phyloP scores from a whole-genome alignment of 2,113 vertebrate genomes.

The Calcarius ornatus region DNA sequence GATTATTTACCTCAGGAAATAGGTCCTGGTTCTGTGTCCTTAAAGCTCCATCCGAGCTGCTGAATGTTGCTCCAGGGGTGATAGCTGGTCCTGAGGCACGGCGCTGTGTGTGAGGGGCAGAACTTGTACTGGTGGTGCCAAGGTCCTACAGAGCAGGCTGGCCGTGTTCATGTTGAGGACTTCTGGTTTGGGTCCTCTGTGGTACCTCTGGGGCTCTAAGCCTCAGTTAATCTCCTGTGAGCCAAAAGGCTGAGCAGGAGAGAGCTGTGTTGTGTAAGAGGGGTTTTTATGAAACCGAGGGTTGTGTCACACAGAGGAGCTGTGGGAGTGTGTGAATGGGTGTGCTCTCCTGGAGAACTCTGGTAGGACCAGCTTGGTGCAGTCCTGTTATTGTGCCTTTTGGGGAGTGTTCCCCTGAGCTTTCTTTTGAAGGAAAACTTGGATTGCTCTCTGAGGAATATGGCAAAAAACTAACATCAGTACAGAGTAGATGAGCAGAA shows the following conservation, averaged over 20 bases:
- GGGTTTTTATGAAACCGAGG: background rate
- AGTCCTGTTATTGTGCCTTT: background rate
- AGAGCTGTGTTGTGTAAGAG: background rate
- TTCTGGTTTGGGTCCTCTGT: background rate
- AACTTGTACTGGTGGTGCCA: background rate
- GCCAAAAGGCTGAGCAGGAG: background rate
- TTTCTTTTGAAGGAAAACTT: background rate
- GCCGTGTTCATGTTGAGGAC: rapidly evolving
- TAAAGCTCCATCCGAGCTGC: background rate
- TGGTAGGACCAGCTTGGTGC: background rate
- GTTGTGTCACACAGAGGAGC: background rate
- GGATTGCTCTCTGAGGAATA: rapidly evolving
- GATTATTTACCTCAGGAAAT: background rate
- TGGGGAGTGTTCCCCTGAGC: background rate
- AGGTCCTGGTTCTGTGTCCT: background rate
- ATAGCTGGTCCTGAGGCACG: background rate
- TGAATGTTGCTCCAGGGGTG: background rate
- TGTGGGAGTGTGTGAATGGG: background rate
- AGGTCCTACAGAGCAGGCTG: background rate
- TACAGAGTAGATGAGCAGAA: background rate
- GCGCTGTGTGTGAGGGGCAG: background rate
- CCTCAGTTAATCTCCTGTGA: background rate
- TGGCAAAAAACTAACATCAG: background rate
- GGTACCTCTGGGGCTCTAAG: background rate
- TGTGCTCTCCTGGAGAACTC: background rate